Percentiles rank a stretch among this genome's conserved stretches.
Conservation (phyloP, 2,113 vertebrate genomes). For the Vidua chalybeata region DNA sequence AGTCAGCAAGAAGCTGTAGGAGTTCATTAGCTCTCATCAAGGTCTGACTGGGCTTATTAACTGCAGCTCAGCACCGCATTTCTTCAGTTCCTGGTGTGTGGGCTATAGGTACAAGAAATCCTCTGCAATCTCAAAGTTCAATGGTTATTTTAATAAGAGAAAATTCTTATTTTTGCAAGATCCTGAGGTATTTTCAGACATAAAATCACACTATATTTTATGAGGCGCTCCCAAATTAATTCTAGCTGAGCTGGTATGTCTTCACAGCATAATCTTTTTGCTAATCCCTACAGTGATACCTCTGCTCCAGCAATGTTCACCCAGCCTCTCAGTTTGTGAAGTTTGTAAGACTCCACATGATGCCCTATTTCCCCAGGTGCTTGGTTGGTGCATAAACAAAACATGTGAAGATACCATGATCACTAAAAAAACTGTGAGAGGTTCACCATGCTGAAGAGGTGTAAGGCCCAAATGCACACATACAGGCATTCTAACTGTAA, state of each 20-base stretch:
- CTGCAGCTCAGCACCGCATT: not conserved
- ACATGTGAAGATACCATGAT: not conserved
- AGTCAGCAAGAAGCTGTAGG: not conserved
- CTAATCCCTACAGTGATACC: not conserved
- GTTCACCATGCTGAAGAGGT: not conserved
- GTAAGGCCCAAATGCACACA: not conserved
- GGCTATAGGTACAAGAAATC: not conserved
- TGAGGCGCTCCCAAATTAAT: not conserved
- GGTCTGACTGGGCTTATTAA: slow-evolving; percentile 22
- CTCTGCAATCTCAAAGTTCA: not conserved
- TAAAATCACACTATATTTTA: not conserved
- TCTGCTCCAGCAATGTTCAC: not conserved
- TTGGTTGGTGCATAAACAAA: not conserved
- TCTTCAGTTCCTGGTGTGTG: not conserved
- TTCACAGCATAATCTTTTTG: not conserved
- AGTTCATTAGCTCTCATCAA: slow-evolving; percentile 5
- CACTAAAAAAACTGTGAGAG: not conserved
- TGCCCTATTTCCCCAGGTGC: not conserved
- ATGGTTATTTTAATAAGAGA: not conserved
- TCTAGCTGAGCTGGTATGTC: not conserved
- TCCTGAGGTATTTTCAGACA: not conserved
- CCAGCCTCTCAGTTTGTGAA: not conserved
- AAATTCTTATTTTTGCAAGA: not conserved
- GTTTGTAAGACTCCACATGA: not conserved
- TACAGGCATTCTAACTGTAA: not conserved